These are phyloP conservation scores for Diaphora mendica DNA, from an alignment of 2,888 invertebrate genomes.

Conservation along the genomic window DNA sequence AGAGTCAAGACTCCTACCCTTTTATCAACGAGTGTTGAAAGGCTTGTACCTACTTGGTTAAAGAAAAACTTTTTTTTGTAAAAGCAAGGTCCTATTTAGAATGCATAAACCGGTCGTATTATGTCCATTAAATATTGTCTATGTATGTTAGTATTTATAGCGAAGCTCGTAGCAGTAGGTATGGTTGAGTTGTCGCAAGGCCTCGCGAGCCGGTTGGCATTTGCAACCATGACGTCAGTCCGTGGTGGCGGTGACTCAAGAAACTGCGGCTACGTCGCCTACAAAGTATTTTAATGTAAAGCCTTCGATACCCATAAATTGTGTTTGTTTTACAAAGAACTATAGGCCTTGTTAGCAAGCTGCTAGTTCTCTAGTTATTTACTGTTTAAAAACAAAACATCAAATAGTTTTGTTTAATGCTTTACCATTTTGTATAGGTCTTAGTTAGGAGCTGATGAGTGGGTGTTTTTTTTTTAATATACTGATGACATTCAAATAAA, in stretches of 20 bases:
- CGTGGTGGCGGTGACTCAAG: conserved; percentile 68
- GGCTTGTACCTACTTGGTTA: not conserved
- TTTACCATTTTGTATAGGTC: conserved; percentile 15
- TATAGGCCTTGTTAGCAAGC: conserved; percentile 50
- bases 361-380: conserved; percentile 39
- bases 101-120: conserved; percentile 1
- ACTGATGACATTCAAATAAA: not conserved
- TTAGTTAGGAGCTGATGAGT: not conserved
- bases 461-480: not conserved
- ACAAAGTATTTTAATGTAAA: conserved; percentile 59
- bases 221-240: conserved; percentile 75
- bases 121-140: conserved; percentile 11
- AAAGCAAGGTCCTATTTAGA: not conserved
- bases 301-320: conserved; percentile 54
- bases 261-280: conserved; percentile 53
- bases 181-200: conserved; percentile 63
- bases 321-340: conserved; percentile 51
- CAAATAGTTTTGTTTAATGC: conserved; percentile 28
- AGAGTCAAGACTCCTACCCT: not conserved
- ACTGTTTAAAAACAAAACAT: conserved; percentile 33
- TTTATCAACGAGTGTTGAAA: not conserved
- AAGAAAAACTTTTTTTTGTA: not conserved
- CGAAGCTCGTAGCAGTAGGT: conserved; percentile 33
- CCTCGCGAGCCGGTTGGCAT: conserved; percentile 74
- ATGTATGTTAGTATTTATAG: conserved; percentile 35